Percentiles rank a stretch among this genome's conserved stretches.
phyloP scores from a whole-genome alignment of 2,888 invertebrate genomes.

The Notodonta dromedarius region DNA sequence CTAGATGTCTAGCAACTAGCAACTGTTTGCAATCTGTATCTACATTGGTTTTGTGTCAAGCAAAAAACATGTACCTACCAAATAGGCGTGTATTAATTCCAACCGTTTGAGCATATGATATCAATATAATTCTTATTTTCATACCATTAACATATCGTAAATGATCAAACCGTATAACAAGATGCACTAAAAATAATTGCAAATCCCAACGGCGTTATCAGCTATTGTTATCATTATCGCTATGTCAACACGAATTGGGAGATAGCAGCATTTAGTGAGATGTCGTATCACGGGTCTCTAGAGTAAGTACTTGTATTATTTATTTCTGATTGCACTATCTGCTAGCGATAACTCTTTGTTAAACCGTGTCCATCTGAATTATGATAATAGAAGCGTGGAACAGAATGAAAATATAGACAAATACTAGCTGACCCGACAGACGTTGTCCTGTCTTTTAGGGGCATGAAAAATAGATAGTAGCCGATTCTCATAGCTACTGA shows the following conservation, averaged over 20 bases:
- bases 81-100: no score
- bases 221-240: conserved; percentile 59
- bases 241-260: conserved; percentile 61
- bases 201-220: conserved; percentile 60
- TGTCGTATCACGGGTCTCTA: conserved; percentile 61
- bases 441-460: no score
- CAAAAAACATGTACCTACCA: no score
- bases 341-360: conserved; percentile 47
- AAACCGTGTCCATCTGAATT: conserved; percentile 33
- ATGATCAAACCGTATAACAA: conserved; percentile 28
- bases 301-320: conserved; percentile 49
- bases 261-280: conserved; percentile 69
- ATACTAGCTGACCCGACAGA: no score
- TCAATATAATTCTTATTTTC: not conserved
- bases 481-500: no score
- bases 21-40: no score
- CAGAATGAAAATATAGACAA: not conserved
- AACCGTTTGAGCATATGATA: not conserved
- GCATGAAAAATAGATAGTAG: no score
- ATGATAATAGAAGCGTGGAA: conserved; percentile 1
- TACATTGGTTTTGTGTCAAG: no score
- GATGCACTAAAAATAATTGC: conserved; percentile 62
- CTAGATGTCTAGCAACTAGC: no score
- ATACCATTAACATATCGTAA: conserved; percentile 1
- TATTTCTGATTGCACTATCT: conserved; percentile 70